Evolutionary conservation across 92 coral and sea anemone genomes (phyloP).

Genomic region (Muricea muricata): DNA sequence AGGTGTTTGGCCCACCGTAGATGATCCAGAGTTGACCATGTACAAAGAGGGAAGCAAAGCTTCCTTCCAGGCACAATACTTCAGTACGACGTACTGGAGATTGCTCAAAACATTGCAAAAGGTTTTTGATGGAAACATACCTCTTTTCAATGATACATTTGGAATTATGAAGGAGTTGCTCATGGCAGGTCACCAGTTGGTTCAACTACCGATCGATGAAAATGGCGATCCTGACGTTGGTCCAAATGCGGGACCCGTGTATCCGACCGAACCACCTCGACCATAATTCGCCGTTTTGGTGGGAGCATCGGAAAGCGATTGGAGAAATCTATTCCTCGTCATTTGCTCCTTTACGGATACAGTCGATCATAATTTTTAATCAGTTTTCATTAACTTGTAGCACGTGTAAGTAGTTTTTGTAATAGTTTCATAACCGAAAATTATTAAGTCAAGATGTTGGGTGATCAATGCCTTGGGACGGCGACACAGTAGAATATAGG

Average conservation of each 20-base stretch:
- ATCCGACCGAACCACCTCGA: background rate
- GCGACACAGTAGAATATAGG: too few relatives aligned
- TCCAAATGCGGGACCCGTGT: constrained; percentile 75
- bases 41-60: constrained; percentile 38
- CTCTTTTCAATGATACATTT: constrained; percentile 38
- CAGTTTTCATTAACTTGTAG: too few relatives aligned
- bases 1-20: constrained; percentile 60
- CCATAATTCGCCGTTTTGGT: too few relatives aligned
- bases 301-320: too few relatives aligned
- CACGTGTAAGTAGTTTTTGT: too few relatives aligned
- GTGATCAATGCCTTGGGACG: too few relatives aligned
- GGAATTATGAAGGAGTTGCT: constrained; percentile 56
- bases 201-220: constrained; percentile 62
- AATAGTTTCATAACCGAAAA: too few relatives aligned
- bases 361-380: too few relatives aligned
- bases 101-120: constrained; percentile 39
- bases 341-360: too few relatives aligned
- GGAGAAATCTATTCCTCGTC: too few relatives aligned
- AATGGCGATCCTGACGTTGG: constrained; percentile 75
- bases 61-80: background rate
- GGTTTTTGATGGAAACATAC: constrained; percentile 37
- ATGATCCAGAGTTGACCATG: constrained; percentile 28
- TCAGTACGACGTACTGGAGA: constrained; percentile 37
- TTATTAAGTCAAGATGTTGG: too few relatives aligned
- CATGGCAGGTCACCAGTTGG: constrained; percentile 42